Evolutionary conservation across 2,797 vertebrate genomes (phyloP), one percentile per base, ranked within the genome.

Genomic region (Coendou prehensilis): DNA sequence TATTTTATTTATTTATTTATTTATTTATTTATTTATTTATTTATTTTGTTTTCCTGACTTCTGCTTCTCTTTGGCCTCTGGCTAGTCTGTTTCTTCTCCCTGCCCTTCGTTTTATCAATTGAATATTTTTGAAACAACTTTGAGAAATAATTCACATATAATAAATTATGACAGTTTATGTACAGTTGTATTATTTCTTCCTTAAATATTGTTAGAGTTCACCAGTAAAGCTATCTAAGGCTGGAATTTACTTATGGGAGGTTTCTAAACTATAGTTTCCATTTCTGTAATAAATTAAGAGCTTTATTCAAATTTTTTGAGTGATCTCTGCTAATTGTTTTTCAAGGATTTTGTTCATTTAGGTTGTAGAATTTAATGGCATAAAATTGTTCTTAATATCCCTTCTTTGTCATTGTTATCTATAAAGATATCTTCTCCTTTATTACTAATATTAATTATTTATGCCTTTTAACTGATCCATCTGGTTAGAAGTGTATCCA

Each of bases 121-220:
- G 63, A 81, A 56, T 88, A 47, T 80, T 91, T 94, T 88, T 63
- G 57, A 95, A 88, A 47, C 23, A 79, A 64, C 18, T 95, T 79
- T 86, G 88, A 91, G 59, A 89, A 81, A 52, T 93, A 87, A 47
- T 45, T 76, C 33, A n/a, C 18, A 54, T 80, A 8, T 10, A 93
- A 73, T 61, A 54, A 93, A 76, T 61, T 75, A 2, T 6, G 2
- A 50, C 15, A 84, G 47, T 79, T 73, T 64, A 50, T 28, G 22
- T 52, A n/a, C 30, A 79, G 17, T 30, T 54, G 50, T 52, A 54
- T 79, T 78, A 17, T 30, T 17, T 79, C 75, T 79, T n/a, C 47
- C 30, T 54, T 33, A 79, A 79, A 54, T 79, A n/a, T 54, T 79
- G 50, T 75, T 69, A 57, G 67, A 91, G 52, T 91, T 94, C 0